Percentiles rank a stretch among this genome's conserved stretches.
Conservation (phyloP, 2,888 invertebrate species). For the Hybos culiciformis region DNA sequence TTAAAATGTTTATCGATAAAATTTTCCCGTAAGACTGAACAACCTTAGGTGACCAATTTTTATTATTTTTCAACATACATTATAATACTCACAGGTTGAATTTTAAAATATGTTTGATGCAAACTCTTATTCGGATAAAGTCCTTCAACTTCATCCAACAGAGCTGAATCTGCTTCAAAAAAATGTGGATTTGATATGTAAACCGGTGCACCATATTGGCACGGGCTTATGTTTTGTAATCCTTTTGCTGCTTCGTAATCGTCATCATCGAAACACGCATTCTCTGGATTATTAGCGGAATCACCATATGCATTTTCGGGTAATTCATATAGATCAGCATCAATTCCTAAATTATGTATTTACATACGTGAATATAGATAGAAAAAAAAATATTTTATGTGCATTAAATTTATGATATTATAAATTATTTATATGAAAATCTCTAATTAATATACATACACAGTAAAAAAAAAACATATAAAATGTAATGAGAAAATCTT, state of each 20-base stretch:
- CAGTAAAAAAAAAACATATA: no score
- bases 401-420: no score
- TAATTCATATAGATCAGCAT: constrained; percentile 59
- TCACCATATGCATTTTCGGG: constrained; percentile 55
- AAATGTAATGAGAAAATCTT: not conserved
- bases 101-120: constrained; percentile 69
- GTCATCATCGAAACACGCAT: constrained; percentile 56
- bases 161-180: constrained; percentile 58
- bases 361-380: not conserved
- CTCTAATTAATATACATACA: no score
- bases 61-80: not conserved
- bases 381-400: no score
- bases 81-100: constrained; percentile 59
- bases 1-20: no score
- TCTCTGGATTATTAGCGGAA: constrained; percentile 49
- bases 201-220: constrained; percentile 79
- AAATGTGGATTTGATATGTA: constrained; percentile 84
- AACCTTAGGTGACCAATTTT: constrained; percentile 5
- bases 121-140: constrained; percentile 50
- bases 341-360: constrained; percentile 41
- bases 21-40: not conserved
- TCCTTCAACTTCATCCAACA: constrained; percentile 56
- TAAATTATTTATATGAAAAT: no score
- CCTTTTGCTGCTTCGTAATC: constrained; percentile 57
- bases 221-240: constrained; percentile 73